Conservation (phyloP, 2,888 invertebrate genomes). For the Microdon myrmicae region DNA sequence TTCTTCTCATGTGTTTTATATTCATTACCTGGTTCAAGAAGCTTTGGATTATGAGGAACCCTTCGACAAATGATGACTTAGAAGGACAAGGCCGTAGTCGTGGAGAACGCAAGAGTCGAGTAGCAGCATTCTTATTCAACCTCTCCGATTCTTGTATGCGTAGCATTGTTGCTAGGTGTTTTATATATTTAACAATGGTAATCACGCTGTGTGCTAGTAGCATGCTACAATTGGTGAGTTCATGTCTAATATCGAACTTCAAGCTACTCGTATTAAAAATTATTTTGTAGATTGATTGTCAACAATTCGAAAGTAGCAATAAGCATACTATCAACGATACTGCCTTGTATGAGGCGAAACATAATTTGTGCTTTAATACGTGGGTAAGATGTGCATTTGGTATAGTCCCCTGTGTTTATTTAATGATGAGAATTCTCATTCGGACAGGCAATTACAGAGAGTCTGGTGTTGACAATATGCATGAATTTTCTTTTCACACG, state of each 20-base stretch:
- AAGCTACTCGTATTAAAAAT: neutral
- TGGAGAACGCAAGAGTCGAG: conserved; percentile 67
- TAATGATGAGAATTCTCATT: neutral
- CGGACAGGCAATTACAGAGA: conserved; percentile 68
- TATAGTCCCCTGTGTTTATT: neutral
- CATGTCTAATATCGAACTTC: neutral
- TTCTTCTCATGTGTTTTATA: conserved; percentile 71
- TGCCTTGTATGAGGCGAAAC: conserved; percentile 40
- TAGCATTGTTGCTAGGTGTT: conserved; percentile 72
- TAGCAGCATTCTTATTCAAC: conserved; percentile 71
- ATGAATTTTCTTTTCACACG: conserved; percentile 86
- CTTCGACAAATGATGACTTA: conserved; percentile 45
- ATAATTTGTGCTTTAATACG: conserved; percentile 62
- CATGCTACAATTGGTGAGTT: conserved; percentile 71
- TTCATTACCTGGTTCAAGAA: conserved; percentile 82
- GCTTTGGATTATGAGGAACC: conserved; percentile 70
- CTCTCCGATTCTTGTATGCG: conserved; percentile 73
- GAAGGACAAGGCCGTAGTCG: conserved; percentile 30
- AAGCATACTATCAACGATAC: conserved; percentile 28
- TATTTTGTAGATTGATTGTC: conserved; percentile 55
- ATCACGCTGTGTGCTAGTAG: conserved; percentile 73
- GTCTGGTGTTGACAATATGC: conserved; percentile 70
- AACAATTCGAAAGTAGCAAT: conserved; percentile 30
- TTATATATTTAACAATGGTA: conserved; percentile 76
- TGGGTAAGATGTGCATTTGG: conserved; percentile 59